Base-by-base conservation (phyloP, 2,888 invertebrate genomes). In the Teleogryllus oceanicus region DNA sequence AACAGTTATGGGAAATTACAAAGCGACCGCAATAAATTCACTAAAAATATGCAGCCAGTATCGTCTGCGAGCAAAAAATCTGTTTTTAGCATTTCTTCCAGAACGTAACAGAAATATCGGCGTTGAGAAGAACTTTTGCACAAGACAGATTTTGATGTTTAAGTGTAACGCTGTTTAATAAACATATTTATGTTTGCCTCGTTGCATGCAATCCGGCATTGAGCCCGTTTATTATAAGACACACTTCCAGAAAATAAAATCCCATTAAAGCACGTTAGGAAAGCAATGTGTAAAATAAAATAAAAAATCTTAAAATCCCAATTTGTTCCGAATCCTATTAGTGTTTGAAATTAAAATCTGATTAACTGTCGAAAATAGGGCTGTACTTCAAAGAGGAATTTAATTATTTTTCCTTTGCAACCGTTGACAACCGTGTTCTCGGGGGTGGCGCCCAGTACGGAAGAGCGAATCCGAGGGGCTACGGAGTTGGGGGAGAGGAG, bases 331-430 rank as follows among this genome's bases (percentile, higher is more conserved):
- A 80, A 80, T 80, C 62, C 77, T 80, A 80, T 80, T 80, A 80
- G 51, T 79, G 77, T 78, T 79, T 79, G 78, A 78, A 84, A 84
- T 85, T 84, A 84, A 86, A 85, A 85, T 85, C 85, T 85, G 85
- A 85, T 85, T 85, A 85, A 85, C 84, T 83, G 83, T 84, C 84
- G 83, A 84, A 84, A 84, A 84, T 84, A 83, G 85, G 62, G 84
- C 85, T 85, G 84, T 84, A 84, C 83, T 84, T 85, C 83, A 83
- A 85, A 85, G 84, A 84, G 84, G 84, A 85, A 85, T 85, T 85
- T 84, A 85, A 86, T 85, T 85, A 84, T 81, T 81, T 81, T 80
- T 80, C 75, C 74, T 79, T 79, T 75, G n/a, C 11, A 49, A 16
- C 51, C 5, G 20, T 24, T 11, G 24, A 74, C 16, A 62, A n/a